These are phyloP conservation scores for Pseudeuparius sepicola DNA, from an alignment of 2,888 invertebrate species.

Conservation along the genomic window DNA sequence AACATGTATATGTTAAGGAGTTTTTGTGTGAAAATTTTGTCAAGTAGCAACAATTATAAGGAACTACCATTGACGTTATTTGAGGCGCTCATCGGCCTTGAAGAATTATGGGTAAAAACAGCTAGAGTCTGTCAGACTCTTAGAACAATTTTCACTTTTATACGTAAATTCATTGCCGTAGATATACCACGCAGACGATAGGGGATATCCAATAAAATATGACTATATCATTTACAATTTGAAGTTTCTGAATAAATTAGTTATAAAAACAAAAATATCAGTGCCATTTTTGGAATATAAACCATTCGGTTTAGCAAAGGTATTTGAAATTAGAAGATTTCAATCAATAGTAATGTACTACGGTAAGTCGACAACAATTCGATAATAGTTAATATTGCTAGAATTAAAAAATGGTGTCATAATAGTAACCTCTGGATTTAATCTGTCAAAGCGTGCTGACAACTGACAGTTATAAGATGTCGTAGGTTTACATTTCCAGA, in stretches of 20 bases:
- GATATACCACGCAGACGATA: conserved; percentile 18
- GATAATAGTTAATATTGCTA: too few species aligned
- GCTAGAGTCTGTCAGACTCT: too few species aligned
- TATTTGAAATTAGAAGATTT: conserved; percentile 21
- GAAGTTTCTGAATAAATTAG: conserved; percentile 22
- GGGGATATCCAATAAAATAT: conserved; percentile 18
- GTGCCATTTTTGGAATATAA: conserved; percentile 23
- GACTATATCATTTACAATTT: conserved; percentile 19
- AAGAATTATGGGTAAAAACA: conserved; percentile 19
- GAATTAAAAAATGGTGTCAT: too few species aligned
- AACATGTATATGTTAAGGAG: conserved; percentile 17
- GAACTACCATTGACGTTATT: conserved; percentile 15
- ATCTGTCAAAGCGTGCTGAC: too few species aligned
- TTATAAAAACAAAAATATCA: conserved; percentile 23
- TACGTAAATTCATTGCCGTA: too few species aligned
- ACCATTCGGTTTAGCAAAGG: conserved; percentile 21
- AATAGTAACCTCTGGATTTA: too few species aligned
- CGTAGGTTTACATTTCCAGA: too few species aligned
- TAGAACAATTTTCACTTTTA: too few species aligned
- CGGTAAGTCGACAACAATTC: conserved; percentile 13
- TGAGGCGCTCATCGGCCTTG: conserved; percentile 15
- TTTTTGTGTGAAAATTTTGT: conserved; percentile 15
- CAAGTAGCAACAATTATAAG: conserved; percentile 10
- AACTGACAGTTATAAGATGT: too few species aligned
- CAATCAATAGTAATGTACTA: conserved; percentile 18